Percentiles rank a stretch among this genome's conserved stretches.
Conservation (phyloP, 2,888 invertebrate genomes). For the Mongoloraphidia duomilia region DNA sequence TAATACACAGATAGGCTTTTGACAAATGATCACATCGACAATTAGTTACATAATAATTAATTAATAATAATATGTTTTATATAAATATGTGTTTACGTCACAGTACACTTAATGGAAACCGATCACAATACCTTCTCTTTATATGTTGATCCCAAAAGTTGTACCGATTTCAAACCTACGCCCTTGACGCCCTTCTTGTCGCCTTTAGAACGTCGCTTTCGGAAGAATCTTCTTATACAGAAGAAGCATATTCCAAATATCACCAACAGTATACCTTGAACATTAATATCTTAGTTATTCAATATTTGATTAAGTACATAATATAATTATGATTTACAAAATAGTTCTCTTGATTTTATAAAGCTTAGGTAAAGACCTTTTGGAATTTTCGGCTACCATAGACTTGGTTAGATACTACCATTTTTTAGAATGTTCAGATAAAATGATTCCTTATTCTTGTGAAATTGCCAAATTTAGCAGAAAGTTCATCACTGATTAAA, state of each 20-base stretch:
- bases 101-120: constrained; percentile 1
- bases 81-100: constrained; percentile 14
- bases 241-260: constrained; percentile 79
- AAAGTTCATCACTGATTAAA: too few species aligned
- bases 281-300: neutral
- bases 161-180: constrained; percentile 93
- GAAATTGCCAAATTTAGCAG: too few species aligned
- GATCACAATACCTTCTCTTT: constrained; percentile 80
- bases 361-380: too few species aligned
- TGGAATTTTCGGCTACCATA: too few species aligned
- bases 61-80: neutral
- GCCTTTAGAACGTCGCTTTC: constrained; percentile 84
- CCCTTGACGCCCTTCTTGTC: constrained; percentile 89
- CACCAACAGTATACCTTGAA: constrained; percentile 54
- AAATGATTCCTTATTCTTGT: too few species aligned
- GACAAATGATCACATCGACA: too few species aligned
- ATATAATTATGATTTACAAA: too few species aligned
- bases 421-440: too few species aligned
- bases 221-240: constrained; percentile 84
- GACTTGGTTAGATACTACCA: too few species aligned
- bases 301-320: too few species aligned
- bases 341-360: too few species aligned
- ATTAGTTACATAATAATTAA: constrained; percentile 3
- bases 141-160: constrained; percentile 88
- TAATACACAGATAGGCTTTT: too few species aligned